Evolutionary conservation across 2,113 vertebrate genomes (phyloP), one percentile per base, ranked within the genome.

Genomic region (Nanger granti): DNA sequence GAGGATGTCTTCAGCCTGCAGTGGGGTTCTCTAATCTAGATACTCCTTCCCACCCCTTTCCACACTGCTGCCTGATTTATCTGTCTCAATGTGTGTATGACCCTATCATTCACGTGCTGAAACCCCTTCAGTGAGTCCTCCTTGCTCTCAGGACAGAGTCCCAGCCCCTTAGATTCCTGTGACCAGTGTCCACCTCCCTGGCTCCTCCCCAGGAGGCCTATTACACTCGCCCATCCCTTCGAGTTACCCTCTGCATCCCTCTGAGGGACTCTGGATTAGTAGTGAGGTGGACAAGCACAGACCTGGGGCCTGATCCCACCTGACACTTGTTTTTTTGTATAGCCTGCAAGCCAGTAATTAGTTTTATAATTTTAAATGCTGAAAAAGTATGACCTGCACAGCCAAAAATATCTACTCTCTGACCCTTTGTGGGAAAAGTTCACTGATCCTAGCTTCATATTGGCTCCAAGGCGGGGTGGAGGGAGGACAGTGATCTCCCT

Each of bases 151-250:
- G 62, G 44, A 82, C 91, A 87, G 73, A 93, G 64, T 52, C n/a
- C 12, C 22, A 18, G 79, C 28, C 41, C 55, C 34, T 82, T 31
- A 18, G 44, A 31, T 7, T 26, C 57, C 28, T n/a, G 31, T 44
- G 31, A 11, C 41, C 5, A 1, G 18, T 1, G 1, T 73, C 44
- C 2, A 8, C 9, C 47, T 20, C 44, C n/a, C 29, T 13, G 31
- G 37, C 5, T 37, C 49, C 57, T 64, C 26, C 57, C 52, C 34
- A 0, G 83, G 59, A 37, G 41, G 59, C 76, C n/a, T 15, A n/a
- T 69, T 49, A 20, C 0, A 0, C 8, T 6, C 3, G 0, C 83
- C 59, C 64, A 6, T 49, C 24, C 31, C n/a, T n/a, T 34, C 1
- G 0, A 28, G 8, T 57, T n/a, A 18, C n/a, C 2, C 80, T 41